These are phyloP conservation scores for Microctenopoma steveboyesi DNA, from an alignment of 2,797 vertebrate genomes.

Conservation along the genomic window DNA sequence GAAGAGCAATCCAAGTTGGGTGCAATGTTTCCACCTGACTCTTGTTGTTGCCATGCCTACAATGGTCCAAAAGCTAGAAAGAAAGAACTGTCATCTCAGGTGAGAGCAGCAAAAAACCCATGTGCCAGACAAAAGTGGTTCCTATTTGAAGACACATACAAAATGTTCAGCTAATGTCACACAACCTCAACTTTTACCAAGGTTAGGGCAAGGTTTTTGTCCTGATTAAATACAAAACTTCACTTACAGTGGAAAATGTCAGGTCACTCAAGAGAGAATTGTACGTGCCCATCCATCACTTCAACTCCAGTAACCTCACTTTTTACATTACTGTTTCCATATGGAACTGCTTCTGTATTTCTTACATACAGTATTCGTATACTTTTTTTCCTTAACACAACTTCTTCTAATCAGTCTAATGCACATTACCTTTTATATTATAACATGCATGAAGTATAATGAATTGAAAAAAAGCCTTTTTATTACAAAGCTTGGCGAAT, in stretches of 20 bases:
- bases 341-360: constrained; percentile 3
- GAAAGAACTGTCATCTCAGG: neutral
- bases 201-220: neutral
- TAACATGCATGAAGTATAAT: neutral
- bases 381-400: neutral
- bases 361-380: neutral
- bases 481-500: neutral
- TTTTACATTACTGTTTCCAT: constrained; percentile 29
- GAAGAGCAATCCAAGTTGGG: neutral
- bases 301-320: constrained; percentile 29
- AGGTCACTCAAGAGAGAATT: constrained; percentile 41
- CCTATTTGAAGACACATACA: neutral
- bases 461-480: neutral
- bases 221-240: constrained; percentile 31
- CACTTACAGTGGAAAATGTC: constrained; percentile 44
- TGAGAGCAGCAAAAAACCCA: neutral
- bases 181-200: constrained; percentile 14
- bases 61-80: neutral
- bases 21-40: neutral
- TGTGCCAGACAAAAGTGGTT: neutral
- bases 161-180: neutral
- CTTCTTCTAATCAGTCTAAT: neutral
- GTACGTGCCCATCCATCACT: constrained; percentile 44
- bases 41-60: neutral
- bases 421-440: neutral